Conservation (phyloP, 2,888 invertebrate species). For the Pristionchus maxplancki region DNA sequence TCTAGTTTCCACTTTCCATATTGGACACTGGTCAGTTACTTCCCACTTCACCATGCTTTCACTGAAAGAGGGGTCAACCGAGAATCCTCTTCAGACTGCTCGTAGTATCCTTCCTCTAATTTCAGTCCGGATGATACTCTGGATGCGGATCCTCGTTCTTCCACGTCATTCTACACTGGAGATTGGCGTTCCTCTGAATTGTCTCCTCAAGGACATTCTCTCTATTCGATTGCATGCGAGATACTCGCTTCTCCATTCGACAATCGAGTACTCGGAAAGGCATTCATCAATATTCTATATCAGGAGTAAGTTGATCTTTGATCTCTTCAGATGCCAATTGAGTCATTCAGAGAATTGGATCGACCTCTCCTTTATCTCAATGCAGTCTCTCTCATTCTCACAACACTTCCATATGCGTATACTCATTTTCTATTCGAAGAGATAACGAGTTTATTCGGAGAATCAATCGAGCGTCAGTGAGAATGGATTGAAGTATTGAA, state of each 20-base stretch:
- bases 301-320: not conserved
- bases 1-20: not conserved
- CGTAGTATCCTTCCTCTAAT: not conserved
- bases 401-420: constrained; percentile 67
- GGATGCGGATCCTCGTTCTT: constrained; percentile 25
- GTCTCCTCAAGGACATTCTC: constrained; percentile 29
- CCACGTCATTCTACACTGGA: constrained; percentile 4
- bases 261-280: not conserved
- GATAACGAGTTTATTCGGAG: constrained; percentile 15
- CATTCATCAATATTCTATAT: constrained; percentile 35
- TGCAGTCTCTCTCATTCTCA: constrained; percentile 70
- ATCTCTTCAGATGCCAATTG: not conserved
- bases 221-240: constrained; percentile 40
- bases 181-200: constrained; percentile 36
- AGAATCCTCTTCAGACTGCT: not conserved
- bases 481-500: not conserved
- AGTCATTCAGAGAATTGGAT: constrained; percentile 7
- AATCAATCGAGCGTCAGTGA: not conserved
- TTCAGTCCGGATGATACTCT: not conserved
- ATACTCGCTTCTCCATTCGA: constrained; percentile 24
- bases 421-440: constrained; percentile 43
- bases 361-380: constrained; percentile 72
- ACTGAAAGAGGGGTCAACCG: too few relatives aligned
- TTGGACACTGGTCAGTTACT: not conserved
- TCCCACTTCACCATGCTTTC: too few relatives aligned